These are phyloP conservation scores for Heliocidaris tuberculata DNA, from an alignment of 35 echinoderm and acorn worm species.

Conservation along the genomic window DNA sequence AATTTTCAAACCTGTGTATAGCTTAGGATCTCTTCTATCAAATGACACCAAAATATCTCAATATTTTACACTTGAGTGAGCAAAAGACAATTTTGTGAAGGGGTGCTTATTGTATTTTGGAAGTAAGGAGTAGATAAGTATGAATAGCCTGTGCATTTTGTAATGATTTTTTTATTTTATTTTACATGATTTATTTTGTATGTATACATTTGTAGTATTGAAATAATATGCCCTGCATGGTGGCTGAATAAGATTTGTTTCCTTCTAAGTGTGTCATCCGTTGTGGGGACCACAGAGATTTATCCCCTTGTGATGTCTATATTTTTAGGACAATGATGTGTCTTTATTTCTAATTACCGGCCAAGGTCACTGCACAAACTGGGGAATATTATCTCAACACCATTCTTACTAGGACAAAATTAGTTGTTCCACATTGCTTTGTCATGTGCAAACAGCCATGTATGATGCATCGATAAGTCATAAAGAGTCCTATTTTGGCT, in stretches of 20 bases:
- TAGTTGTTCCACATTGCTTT: not conserved
- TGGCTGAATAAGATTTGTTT: not conserved
- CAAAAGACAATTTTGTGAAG: too few relatives aligned
- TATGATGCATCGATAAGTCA: not conserved
- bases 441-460: not conserved
- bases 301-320: not conserved
- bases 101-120: too few relatives aligned
- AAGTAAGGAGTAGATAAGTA: too few relatives aligned
- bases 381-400: not conserved
- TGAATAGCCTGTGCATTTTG: too few relatives aligned
- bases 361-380: not conserved
- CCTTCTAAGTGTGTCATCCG: not conserved
- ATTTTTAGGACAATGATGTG: not conserved
- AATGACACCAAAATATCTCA: too few relatives aligned
- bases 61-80: too few relatives aligned
- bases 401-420: not conserved
- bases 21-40: too few relatives aligned
- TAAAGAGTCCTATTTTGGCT: not conserved
- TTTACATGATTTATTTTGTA: not conserved
- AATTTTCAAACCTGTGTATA: too few relatives aligned
- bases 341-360: slow-evolving; percentile 10
- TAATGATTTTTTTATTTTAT: not conserved
- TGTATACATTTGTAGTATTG: too few relatives aligned
- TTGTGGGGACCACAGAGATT: not conserved
- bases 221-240: not conserved